phyloP scores from a whole-genome alignment of 2,888 invertebrate species.

The Elysia crispata region DNA sequence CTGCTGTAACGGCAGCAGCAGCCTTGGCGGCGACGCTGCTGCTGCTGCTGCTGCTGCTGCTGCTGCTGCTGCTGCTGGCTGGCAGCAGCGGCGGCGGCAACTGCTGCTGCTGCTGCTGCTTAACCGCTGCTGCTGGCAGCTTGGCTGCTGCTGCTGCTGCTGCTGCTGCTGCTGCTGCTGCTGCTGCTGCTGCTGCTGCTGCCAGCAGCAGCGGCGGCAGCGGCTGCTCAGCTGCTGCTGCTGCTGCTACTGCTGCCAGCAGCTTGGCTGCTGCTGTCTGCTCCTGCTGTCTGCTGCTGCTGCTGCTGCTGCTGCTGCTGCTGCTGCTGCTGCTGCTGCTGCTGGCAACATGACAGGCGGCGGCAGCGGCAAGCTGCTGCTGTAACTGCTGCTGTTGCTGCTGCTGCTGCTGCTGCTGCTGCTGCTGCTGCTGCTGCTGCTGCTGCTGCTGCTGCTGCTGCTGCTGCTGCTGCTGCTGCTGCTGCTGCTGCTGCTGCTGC shows the following conservation, averaged over 20 bases:
- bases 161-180: conserved; percentile 5
- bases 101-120: no score
- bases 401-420: conserved; percentile 6
- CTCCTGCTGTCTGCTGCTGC: neutral
- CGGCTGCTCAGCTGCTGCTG: no score
- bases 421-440: no score
- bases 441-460: conserved; percentile 13
- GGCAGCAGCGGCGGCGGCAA: no score
- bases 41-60: no score
- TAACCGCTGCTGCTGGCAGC: no score
- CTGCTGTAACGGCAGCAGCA: conserved; percentile 58
- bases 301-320: conserved; percentile 3
- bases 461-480: conserved; percentile 13
- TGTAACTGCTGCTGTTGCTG: neutral
- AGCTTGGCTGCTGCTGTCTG: neutral
- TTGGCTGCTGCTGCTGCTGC: no score
- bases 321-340: conserved; percentile 25
- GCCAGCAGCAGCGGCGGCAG: no score
- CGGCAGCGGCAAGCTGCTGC: no score
- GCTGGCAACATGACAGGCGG: neutral
- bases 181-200: conserved; percentile 27
- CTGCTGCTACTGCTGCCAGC: neutral
- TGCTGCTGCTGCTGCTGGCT: conserved; percentile 12
- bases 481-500: neutral
- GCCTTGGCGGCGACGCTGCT: no score